Evolutionary conservation across 2,113 vertebrate species (phyloP).

Genomic region (Labeo catla): DNA sequence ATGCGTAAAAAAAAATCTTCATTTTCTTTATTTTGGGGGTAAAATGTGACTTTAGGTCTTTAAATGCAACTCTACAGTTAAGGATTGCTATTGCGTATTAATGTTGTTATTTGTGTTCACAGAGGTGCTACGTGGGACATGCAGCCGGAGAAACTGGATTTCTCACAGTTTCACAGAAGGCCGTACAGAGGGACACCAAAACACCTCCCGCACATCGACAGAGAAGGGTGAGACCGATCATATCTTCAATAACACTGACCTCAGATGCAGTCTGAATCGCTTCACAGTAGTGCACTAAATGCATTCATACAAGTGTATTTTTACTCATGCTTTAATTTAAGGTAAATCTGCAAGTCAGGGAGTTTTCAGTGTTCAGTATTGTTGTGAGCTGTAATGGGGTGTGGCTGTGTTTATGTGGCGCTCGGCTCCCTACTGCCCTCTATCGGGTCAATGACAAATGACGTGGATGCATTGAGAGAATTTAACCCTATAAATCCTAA

Average conservation of each 20-base stretch:
- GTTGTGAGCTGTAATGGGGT: not conserved
- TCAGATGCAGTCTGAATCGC: not conserved
- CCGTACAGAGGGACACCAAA: conserved; percentile 83
- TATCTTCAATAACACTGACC: no score
- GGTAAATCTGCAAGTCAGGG: not conserved
- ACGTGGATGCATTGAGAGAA: not conserved
- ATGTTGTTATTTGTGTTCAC: not conserved
- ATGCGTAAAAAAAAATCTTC: not conserved
- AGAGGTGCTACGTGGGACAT: conserved; percentile 96
- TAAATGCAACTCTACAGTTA: not conserved
- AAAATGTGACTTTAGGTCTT: not conserved
- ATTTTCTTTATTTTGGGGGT: not conserved
- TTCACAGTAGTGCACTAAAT: no score
- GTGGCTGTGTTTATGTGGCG: not conserved
- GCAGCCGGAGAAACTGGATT: conserved; percentile 96
- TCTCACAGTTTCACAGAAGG: conserved; percentile 92
- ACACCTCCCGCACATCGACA: conserved; percentile 90
- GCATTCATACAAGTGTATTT: not conserved
- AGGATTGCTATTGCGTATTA: not conserved
- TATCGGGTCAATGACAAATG: not conserved
- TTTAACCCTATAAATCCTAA: not conserved
- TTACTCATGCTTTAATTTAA: no score
- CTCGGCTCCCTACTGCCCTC: not conserved
- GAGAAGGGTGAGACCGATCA: conserved; percentile 85
- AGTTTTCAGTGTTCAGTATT: not conserved